Conservation (phyloP, 2,888 invertebrate species). For the Sesia apiformis region DNA sequence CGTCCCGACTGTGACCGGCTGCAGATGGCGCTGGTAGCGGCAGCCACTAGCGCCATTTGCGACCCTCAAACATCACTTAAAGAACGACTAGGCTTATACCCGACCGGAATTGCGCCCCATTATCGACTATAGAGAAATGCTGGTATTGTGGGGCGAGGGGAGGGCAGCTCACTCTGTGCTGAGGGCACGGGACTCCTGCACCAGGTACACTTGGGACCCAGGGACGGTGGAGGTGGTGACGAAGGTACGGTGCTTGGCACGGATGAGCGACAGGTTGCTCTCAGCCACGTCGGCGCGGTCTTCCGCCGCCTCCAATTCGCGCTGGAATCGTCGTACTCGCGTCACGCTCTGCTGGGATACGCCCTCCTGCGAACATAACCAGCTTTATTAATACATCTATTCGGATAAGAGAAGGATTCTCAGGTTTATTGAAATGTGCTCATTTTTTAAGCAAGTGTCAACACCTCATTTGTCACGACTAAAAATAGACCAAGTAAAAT, state of each 20-base stretch:
- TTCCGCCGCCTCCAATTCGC: slow-evolving; percentile 97
- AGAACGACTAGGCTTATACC: slow-evolving; percentile 71
- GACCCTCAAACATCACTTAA: slow-evolving; percentile 47
- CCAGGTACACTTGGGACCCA: slow-evolving; percentile 92
- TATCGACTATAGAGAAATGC: slow-evolving; percentile 57
- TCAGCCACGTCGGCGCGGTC: slow-evolving; percentile 97
- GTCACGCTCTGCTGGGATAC: slow-evolving; percentile 94
- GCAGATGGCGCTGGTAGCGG: slow-evolving; percentile 27
- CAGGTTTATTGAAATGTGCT: no score
- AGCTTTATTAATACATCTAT: neutral
- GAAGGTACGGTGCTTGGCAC: slow-evolving; percentile 98
- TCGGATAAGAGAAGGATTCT: no score
- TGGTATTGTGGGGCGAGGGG: slow-evolving; percentile 44
- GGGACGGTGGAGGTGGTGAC: slow-evolving; percentile 95
- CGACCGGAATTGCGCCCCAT: slow-evolving; percentile 66
- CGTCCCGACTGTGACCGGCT: slow-evolving; percentile 42
- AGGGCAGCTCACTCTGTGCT: slow-evolving; percentile 54
- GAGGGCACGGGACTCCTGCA: slow-evolving; percentile 86
- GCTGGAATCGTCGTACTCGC: slow-evolving; percentile 97
- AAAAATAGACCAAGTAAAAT: no score
- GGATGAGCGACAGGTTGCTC: slow-evolving; percentile 94
- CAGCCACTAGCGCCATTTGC: slow-evolving; percentile 31
- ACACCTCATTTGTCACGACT: no score
- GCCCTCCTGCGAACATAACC: slow-evolving; percentile 80
- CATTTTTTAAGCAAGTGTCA: no score